Evolutionary conservation across 2,888 invertebrate species (phyloP).

Genomic region (Thumatha senex): DNA sequence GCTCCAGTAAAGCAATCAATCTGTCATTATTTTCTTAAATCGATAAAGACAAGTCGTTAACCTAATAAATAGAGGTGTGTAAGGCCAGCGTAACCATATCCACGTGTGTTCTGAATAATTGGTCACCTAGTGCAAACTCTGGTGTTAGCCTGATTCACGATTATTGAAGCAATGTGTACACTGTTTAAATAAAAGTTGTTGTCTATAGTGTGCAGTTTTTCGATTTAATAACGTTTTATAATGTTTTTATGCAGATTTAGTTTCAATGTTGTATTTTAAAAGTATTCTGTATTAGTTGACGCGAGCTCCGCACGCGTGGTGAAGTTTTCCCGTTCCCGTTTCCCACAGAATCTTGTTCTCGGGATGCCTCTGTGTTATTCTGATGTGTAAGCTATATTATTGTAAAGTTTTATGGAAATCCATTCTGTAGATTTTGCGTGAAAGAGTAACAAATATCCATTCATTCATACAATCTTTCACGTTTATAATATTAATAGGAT

Average conservation of each 20-base stretch:
- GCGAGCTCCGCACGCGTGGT: too few species aligned
- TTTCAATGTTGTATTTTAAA: neutral
- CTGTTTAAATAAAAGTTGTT: constrained; percentile 33
- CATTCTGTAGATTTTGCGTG: too few species aligned
- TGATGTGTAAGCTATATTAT: too few species aligned
- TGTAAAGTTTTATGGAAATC: too few species aligned
- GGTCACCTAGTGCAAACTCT: constrained; percentile 49
- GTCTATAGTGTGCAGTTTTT: constrained; percentile 12
- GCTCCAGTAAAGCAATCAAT: constrained; percentile 31
- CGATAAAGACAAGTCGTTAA: constrained; percentile 71
- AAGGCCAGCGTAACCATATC: constrained; percentile 69
- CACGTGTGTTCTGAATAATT: constrained; percentile 80
- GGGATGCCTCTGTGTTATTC: too few species aligned
- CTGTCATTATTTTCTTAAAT: constrained; percentile 53
- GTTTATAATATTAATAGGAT: too few species aligned
- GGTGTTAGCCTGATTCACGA: constrained; percentile 64
- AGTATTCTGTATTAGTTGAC: neutral
- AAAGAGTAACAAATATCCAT: too few species aligned
- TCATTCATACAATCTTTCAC: too few species aligned
- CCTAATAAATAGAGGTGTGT: constrained; percentile 72
- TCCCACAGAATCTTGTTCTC: too few species aligned
- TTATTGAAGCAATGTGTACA: constrained; percentile 56
- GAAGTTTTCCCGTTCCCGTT: too few species aligned
- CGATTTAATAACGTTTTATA: constrained; percentile 2
- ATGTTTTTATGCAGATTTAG: neutral